phyloP scores from a whole-genome alignment of 2,113 vertebrate genomes.

The Meleagris gallopavo region DNA sequence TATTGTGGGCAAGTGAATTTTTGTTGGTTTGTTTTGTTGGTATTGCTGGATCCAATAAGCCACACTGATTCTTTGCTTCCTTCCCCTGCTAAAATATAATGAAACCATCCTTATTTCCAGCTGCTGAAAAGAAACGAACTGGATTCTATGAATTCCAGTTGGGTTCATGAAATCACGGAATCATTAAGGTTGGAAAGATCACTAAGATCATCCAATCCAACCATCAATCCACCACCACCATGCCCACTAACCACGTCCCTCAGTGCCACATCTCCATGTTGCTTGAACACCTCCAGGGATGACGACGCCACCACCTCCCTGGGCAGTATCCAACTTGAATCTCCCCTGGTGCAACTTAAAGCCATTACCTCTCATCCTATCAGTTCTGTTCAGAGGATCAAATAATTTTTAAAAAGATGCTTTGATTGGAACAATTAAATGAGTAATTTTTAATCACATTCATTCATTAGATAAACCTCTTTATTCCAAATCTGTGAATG shows the following conservation, averaged over 20 bases:
- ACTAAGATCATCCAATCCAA: too few relatives aligned
- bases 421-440: neutral
- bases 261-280: too few relatives aligned
- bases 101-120: neutral
- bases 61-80: neutral
- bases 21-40: rapidly evolving
- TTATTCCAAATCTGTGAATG: neutral
- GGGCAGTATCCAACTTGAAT: too few relatives aligned
- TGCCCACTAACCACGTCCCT: too few relatives aligned
- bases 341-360: too few relatives aligned
- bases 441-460: neutral
- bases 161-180: too few relatives aligned
- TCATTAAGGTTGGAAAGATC: too few relatives aligned
- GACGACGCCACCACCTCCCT: too few relatives aligned
- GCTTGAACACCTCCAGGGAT: too few relatives aligned
- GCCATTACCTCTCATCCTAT: too few relatives aligned
- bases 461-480: neutral
- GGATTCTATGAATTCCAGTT: too few relatives aligned
- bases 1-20: neutral
- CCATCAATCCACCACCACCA: too few relatives aligned
- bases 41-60: neutral
- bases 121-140: rapidly evolving
- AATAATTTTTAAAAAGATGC: neutral
- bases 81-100: neutral
- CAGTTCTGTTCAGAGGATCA: neutral